Percentiles rank a stretch among this genome's conserved stretches.
Conservation (phyloP, 2,888 invertebrate genomes). For the Dasypolia templi region DNA sequence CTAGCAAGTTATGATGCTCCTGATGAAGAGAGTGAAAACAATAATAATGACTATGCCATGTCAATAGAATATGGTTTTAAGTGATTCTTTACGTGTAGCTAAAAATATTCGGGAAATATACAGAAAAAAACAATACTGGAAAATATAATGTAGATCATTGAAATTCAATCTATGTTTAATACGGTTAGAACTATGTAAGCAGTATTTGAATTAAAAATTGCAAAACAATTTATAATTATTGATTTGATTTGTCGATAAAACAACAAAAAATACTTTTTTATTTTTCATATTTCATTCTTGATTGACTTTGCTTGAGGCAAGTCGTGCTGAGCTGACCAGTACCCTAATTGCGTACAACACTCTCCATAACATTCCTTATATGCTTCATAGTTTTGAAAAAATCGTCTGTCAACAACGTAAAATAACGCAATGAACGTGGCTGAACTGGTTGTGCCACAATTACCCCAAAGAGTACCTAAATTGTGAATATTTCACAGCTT, state of each 20-base stretch:
- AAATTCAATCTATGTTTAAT: not conserved
- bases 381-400: not conserved
- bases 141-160: not conserved
- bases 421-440: not conserved
- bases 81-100: not conserved
- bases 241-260: constrained; percentile 8
- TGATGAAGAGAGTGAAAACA: constrained; percentile 72
- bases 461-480: not conserved
- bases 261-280: not conserved
- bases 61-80: constrained; percentile 53
- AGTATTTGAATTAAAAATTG: not conserved
- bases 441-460: not conserved
- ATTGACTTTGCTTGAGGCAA: not conserved
- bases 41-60: constrained; percentile 68
- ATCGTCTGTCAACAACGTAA: not conserved
- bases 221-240: not conserved
- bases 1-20: constrained; percentile 79
- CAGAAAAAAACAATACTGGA: not conserved
- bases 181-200: not conserved
- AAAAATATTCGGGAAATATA: not conserved
- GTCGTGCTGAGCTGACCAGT: not conserved
- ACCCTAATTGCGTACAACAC: not conserved
- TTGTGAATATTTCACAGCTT: not conserved
- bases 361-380: not conserved
- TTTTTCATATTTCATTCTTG: no score